Evolutionary conservation across 35 echinoderm and acorn worm species (phyloP), one percentile per base, ranked within the genome.

Genomic region (Apostichopus japonicus): DNA sequence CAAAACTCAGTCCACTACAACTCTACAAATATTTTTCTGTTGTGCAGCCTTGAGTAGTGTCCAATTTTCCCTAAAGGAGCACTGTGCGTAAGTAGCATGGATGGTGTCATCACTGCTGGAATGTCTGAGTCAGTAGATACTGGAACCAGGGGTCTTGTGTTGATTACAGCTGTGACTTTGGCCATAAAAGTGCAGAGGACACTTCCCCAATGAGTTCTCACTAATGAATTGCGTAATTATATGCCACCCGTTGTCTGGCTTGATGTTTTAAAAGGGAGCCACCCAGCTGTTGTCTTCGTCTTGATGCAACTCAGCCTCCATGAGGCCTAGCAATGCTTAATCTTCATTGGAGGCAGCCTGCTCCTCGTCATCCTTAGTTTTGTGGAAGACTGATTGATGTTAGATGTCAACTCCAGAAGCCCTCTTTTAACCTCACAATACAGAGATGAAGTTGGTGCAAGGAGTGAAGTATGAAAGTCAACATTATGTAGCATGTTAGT

Each of bases 141-240:
- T n/a, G n/a, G n/a, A n/a, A n/a, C n/a, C n/a, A n/a, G n/a, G n/a
- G n/a, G n/a, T n/a, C 72, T 4, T 2, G 71, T 56, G 63, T 93
- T 93, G 5, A 88, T 79, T 5, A 93, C 79, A 73, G 78, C 92
- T 54, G 79, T 83, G 13, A 93, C 92, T 89, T 93, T 81, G 8
- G 83, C 83, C 83, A 93, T 87, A 4, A 89, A 57, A 0, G 92
- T 93, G 67, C 65, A 61, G 2, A 93, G 33, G 16, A n/a, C n/a
- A 80, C 54, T 53, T 87, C 92, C 33, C 78, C 75, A 14, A 71
- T 89, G 0, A 93, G 24, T 76, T 54, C 19, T 90, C 11, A 9
- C 63, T 80, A 93, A 61, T 25, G 33, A 71, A 6, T 87, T 86
- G 22, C 24, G 58, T 23, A 93, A 65, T n/a, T n/a, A 14, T 53